A percentile compares a stretch with the other conserved stretches of the same genome.
Conservation (phyloP, 1,140 invertebrate genomes). For the Rhizoglyphus robini region DNA sequence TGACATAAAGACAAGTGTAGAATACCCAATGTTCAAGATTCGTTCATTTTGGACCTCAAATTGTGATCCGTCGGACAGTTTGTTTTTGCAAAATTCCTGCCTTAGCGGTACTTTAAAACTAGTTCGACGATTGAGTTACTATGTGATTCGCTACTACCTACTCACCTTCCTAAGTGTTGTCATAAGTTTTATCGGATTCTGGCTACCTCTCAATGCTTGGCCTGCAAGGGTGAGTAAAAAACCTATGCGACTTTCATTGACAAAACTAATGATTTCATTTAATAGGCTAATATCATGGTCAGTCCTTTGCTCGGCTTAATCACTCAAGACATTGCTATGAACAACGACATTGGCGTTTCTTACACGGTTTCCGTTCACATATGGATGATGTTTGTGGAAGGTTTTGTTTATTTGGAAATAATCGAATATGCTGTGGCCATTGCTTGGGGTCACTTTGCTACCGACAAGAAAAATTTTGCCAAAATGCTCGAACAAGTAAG, state of each 20-base stretch:
- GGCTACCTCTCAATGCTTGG: slow-evolving; percentile 25
- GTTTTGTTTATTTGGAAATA: neutral
- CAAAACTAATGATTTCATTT: neutral
- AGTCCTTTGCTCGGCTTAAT: slow-evolving; percentile 13
- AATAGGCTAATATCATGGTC: neutral
- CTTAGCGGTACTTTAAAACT: slow-evolving; percentile 23
- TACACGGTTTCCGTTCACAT: slow-evolving; percentile 11
- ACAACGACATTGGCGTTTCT: slow-evolving; percentile 14
- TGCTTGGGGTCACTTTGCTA: neutral
- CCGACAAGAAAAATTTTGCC: slow-evolving; percentile 5
- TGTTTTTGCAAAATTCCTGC: slow-evolving; percentile 21
- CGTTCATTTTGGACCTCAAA: neutral
- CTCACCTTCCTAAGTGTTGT: slow-evolving; percentile 26
- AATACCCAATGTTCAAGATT: slow-evolving; percentile 13
- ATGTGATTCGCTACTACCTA: slow-evolving; percentile 24
- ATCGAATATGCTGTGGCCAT: slow-evolving; percentile 18
- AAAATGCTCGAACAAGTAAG: neutral
- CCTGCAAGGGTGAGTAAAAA: slow-evolving; percentile 23
- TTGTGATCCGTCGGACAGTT: neutral
- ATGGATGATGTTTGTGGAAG: slow-evolving; percentile 15
- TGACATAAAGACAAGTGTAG: neutral
- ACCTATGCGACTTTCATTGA: too few species aligned
- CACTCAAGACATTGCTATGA: slow-evolving; percentile 12
- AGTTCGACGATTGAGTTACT: slow-evolving; percentile 23
- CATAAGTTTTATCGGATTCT: slow-evolving; percentile 25